phyloP scores from a whole-genome alignment of 2,113 vertebrate genomes.

The Vidua macroura region DNA sequence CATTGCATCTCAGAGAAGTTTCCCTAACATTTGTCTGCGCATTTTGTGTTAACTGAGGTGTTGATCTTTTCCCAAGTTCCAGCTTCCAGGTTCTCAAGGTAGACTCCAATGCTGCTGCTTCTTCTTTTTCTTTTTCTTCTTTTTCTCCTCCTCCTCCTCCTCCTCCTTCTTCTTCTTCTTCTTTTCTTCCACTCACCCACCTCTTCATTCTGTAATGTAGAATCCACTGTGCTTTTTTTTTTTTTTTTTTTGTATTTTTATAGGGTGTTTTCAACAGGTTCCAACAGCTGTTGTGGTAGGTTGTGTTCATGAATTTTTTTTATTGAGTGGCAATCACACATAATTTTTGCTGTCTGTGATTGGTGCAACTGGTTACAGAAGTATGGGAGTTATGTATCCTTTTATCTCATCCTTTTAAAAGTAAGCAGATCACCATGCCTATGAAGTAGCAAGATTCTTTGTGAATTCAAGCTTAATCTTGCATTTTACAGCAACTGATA shows the following conservation, averaged over 20 bases:
- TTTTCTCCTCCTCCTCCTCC: too few relatives aligned
- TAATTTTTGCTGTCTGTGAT: not conserved
- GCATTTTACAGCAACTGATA: not conserved
- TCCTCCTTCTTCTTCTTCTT: not conserved
- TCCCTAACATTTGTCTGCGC: not conserved
- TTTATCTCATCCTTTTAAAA: not conserved
- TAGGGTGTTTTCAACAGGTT: not conserved
- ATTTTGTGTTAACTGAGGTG: not conserved
- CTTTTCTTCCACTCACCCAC: not conserved
- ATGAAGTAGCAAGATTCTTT: not conserved
- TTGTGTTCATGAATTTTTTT: not conserved
- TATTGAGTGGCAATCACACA: not conserved
- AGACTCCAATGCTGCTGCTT: accelerated
- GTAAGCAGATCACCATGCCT: not conserved
- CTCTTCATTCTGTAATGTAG: not conserved
- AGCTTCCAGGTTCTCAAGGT: not conserved
- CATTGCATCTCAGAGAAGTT: not conserved
- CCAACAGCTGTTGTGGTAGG: not conserved
- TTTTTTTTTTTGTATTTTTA: not conserved
- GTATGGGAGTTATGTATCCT: not conserved
- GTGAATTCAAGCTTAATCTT: not conserved
- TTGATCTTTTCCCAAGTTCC: not conserved
- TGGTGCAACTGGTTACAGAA: not conserved
- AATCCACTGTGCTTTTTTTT: not conserved
- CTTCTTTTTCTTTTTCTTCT: too few relatives aligned